Conservation (phyloP, 2,888 invertebrate species). For the Drosophila trichaetosa region DNA sequence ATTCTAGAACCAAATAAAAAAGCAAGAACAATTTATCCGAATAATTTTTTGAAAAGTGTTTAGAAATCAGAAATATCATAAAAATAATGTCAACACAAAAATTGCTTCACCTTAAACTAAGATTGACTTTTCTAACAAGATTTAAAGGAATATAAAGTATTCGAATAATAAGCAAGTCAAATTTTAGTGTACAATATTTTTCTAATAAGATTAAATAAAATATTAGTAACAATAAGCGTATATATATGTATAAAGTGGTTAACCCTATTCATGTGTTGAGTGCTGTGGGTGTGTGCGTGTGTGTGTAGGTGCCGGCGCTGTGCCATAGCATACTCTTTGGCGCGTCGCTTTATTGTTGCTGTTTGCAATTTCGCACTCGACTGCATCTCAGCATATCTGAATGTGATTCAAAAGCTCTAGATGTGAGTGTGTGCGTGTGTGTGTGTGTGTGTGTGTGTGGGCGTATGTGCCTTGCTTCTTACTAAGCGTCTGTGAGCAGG, state of each 20-base stretch:
- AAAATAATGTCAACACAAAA: not conserved
- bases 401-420: slow-evolving; percentile 41
- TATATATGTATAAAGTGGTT: not conserved
- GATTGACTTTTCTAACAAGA: not conserved
- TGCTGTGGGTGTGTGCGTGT: slow-evolving; percentile 18
- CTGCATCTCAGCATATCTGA: slow-evolving; percentile 63
- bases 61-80: not conserved
- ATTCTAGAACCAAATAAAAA: not conserved
- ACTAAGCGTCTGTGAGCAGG: slow-evolving; percentile 55
- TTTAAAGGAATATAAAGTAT: not conserved
- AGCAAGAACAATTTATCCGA: not conserved
- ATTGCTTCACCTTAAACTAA: not conserved
- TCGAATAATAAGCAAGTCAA: not conserved
- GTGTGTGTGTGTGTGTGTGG: slow-evolving; percentile 5
- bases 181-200: not conserved
- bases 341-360: slow-evolving; percentile 57
- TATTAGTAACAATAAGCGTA: not conserved
- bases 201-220: not conserved
- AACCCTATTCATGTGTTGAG: slow-evolving; percentile 7
- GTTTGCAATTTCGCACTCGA: slow-evolving; percentile 76
- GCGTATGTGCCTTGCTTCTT: slow-evolving; percentile 36
- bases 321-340: slow-evolving; percentile 56
- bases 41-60: not conserved
- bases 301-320: slow-evolving; percentile 13
- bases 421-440: slow-evolving; percentile 12